Evolutionary conservation across 2,797 vertebrate genomes (phyloP), one percentile per base, ranked within the genome.

Genomic region (Tauraco hartlaubi): DNA sequence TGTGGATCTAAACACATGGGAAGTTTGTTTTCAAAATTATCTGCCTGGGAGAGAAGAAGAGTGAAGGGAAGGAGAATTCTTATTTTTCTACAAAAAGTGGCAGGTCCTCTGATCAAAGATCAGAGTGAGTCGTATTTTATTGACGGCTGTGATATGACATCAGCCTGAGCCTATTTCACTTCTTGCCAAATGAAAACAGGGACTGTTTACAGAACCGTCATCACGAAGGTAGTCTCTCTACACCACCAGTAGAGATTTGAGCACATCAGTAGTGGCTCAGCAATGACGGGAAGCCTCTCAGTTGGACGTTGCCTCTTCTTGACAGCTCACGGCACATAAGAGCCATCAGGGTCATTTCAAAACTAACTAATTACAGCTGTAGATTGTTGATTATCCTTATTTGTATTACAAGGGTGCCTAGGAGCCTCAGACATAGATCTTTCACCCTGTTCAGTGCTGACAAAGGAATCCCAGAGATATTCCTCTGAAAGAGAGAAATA

Each of bases 101-200:
- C 29, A 48, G 5, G 61, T 76, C 54, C 37, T 96, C 67, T 78
- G 25, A 84, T 71, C 87, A 62, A 71, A 77, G 75, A 91, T 73
- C 48, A 85, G 68, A 61, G 19, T 3, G 22, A 86, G 31, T 68
- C 14, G 9, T 43, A 29, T 92, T 92, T 95, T 93, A 90, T 80
- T 68, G 94, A 97, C 6, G 33, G 76, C 67, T 94, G 20, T 85
- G 52, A 91, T 71, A 76, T 37, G 79, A 91, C 55, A 69, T 35
- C 79, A 80, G 69, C 6, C 49, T 48, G 12, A 92, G 33, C 22
- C 33, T 37, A 41, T 54, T 88, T 67, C 25, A 20, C 19, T 35
- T 71, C 73, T 64, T 78, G 76, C 43, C 87, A 92, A 88, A 88
- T 68, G 23, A 59, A 52, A 22, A 59, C 62, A 95, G 66, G 66